phyloP scores from a whole-genome alignment of 64 coral and sea anemone genomes.

The Montipora efflorescens region DNA sequence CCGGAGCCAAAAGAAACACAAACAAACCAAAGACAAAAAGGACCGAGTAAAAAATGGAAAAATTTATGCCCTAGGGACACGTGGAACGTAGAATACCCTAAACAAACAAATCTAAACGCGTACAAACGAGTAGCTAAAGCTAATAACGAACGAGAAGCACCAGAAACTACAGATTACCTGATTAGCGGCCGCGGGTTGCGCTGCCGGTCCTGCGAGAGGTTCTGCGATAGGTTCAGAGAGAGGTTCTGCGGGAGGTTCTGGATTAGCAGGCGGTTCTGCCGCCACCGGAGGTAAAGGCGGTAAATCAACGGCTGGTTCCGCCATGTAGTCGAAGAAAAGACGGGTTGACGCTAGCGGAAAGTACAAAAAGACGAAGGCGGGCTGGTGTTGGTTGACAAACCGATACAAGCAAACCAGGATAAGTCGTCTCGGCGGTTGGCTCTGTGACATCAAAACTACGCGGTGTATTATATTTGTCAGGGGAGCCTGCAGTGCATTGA shows the following conservation, averaged over 20 bases:
- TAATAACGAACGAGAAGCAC: not conserved
- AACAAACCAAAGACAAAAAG: not conserved
- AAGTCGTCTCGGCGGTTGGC: slow-evolving; percentile 7
- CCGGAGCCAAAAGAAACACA: not conserved
- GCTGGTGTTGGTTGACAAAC: not conserved
- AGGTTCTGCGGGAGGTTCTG: not conserved
- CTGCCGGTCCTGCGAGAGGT: not conserved
- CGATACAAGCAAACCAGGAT: not conserved
- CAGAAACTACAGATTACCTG: not conserved
- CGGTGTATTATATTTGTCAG: not conserved
- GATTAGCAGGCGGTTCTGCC: not conserved
- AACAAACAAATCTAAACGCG: not conserved
- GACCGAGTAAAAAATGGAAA: not conserved
- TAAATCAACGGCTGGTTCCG: not conserved
- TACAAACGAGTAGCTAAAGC: not conserved
- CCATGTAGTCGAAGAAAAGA: not conserved
- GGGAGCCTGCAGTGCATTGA: not conserved
- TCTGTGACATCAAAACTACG: not conserved
- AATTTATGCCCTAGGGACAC: no score
- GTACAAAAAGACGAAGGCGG: not conserved
- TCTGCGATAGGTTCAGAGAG: not conserved
- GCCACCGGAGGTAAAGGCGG: not conserved
- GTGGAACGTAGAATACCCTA: no score
- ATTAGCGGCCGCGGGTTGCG: not conserved
- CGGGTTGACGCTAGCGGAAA: not conserved